Percentiles rank a stretch among this genome's conserved stretches.
Conservation (phyloP, 1,140 invertebrate genomes). For the Brachionus rubens region DNA sequence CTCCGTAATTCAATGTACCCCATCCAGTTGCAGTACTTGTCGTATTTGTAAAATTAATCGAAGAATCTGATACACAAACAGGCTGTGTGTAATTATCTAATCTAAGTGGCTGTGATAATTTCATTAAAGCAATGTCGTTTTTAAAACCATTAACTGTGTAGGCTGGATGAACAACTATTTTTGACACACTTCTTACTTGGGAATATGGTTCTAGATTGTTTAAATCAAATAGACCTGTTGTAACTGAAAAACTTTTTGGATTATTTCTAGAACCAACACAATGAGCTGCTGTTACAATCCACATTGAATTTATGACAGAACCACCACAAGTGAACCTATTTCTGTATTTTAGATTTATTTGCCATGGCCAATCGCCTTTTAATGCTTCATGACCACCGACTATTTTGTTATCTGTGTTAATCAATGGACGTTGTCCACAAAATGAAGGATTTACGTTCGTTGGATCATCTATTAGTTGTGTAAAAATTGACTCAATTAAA, state of each 20-base stretch:
- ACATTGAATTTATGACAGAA: constrained; percentile 65
- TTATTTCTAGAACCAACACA: constrained; percentile 54
- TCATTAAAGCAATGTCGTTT: constrained; percentile 38
- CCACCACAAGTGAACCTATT: constrained; percentile 57
- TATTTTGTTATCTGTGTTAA: not conserved
- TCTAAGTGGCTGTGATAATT: not conserved
- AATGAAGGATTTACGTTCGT: too few relatives aligned
- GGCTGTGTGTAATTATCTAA: not conserved
- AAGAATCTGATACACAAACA: constrained; percentile 1
- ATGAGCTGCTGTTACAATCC: constrained; percentile 70
- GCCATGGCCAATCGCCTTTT: constrained; percentile 10
- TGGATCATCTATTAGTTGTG: too few relatives aligned
- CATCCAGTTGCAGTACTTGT: constrained; percentile 17
- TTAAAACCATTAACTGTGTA: not conserved
- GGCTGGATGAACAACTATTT: not conserved
- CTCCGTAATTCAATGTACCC: not conserved
- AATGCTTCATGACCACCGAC: not conserved
- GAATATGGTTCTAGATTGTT: not conserved
- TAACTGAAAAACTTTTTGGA: not conserved
- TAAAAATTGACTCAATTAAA: too few relatives aligned
- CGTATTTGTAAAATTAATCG: not conserved
- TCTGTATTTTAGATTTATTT: not conserved
- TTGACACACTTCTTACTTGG: not conserved
- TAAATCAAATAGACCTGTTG: constrained; percentile 1
- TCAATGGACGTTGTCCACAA: not conserved